Conservation (phyloP, 2,113 vertebrate genomes). For the Trichechus manatus region DNA sequence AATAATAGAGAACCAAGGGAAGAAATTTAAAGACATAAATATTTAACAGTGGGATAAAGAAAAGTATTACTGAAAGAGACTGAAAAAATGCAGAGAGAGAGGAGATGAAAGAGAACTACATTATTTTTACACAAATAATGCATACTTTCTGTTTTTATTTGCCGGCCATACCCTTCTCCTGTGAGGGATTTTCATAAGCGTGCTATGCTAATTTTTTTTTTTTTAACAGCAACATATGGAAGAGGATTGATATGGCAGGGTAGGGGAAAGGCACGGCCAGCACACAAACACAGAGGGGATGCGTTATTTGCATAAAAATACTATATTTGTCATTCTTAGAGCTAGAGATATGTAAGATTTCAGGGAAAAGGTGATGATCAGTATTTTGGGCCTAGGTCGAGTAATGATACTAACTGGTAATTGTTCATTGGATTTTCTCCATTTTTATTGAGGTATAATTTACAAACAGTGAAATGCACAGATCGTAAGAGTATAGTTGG, state of each 20-base stretch:
- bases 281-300: no score
- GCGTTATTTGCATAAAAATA: no score
- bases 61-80: background rate
- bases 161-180: no score
- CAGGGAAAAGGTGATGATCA: background rate
- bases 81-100: background rate
- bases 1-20: background rate
- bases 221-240: no score
- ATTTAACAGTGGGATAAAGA: background rate
- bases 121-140: no score
- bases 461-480: background rate
- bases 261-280: no score
- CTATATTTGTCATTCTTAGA: background rate
- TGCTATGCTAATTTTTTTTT: no score
- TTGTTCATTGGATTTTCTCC: background rate
- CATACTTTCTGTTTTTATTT: no score
- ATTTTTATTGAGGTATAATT: background rate
- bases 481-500: background rate
- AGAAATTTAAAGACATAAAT: conserved; percentile 10
- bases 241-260: no score
- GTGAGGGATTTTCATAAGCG: no score
- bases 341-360: background rate
- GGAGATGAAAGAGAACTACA: background rate
- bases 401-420: background rate
- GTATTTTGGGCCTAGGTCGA: background rate